Evolutionary conservation across 2,888 invertebrate genomes (phyloP).

Genomic region (Hemistola chrysoprasaria): DNA sequence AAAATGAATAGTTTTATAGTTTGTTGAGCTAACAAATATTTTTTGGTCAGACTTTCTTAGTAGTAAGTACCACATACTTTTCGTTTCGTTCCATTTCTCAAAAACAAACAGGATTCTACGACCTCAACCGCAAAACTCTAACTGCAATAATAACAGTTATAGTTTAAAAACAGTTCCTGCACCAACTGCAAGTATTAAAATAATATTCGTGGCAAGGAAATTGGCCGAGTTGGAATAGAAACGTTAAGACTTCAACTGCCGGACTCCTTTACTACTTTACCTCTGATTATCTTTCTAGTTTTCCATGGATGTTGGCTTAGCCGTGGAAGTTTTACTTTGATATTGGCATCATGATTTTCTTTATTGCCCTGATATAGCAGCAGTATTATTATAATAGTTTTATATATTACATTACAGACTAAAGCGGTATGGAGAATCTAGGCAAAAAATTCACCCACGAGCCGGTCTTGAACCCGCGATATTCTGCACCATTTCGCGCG

Average conservation of each 20-base stretch:
- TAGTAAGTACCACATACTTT: neutral
- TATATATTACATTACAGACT: too few species aligned
- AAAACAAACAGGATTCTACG: slow-evolving; percentile 28
- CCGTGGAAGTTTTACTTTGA: slow-evolving; percentile 23
- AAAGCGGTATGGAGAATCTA: too few species aligned
- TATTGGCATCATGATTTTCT: too few species aligned
- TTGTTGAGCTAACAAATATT: too few species aligned
- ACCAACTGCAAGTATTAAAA: slow-evolving; percentile 30
- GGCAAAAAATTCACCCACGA: too few species aligned
- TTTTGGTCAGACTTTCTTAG: slow-evolving; percentile 7
- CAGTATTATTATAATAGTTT: too few species aligned
- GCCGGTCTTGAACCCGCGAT: too few species aligned
- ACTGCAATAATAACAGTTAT: slow-evolving; percentile 42
- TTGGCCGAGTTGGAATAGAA: slow-evolving; percentile 67
- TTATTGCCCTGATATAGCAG: too few species aligned
- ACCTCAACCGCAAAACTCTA: slow-evolving; percentile 50
- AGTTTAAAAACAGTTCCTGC: slow-evolving; percentile 18
- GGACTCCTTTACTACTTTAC: slow-evolving; percentile 19
- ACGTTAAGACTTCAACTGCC: slow-evolving; percentile 52
- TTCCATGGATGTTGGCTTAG: slow-evolving; percentile 30
- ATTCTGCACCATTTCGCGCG: too few species aligned
- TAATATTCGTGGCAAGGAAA: slow-evolving; percentile 52
- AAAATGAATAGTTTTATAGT: too few species aligned
- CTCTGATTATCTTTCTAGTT: slow-evolving; percentile 21
- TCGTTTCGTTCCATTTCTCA: slow-evolving; percentile 28